Evolutionary conservation across 2,113 vertebrate genomes (phyloP).

Genomic region (Ceyx margarethae): DNA sequence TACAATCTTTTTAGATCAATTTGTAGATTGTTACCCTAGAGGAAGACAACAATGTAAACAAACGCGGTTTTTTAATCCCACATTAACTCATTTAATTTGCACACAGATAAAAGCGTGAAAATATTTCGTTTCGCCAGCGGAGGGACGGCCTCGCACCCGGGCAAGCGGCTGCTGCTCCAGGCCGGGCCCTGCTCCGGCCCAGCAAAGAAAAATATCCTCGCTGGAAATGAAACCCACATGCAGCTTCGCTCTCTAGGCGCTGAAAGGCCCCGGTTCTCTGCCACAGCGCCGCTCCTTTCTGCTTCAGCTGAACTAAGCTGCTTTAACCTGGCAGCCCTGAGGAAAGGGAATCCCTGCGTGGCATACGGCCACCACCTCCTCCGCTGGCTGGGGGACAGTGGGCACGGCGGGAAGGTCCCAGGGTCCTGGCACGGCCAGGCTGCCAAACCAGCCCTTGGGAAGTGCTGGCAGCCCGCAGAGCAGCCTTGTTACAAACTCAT

Average conservation of each 20-base stretch:
- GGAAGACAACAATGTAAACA: conserved; percentile 55
- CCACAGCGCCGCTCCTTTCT: neutral
- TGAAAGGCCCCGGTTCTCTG: neutral
- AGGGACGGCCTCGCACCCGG: neutral
- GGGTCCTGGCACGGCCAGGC: conserved; percentile 51
- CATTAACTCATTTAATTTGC: conserved; percentile 68
- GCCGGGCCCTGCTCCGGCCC: neutral
- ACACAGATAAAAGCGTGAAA: conserved; percentile 56
- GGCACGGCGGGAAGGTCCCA: conserved; percentile 30
- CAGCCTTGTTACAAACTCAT: neutral
- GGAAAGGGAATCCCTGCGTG: conserved; percentile 66
- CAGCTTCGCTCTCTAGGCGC: neutral
- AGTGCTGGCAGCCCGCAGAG: conserved; percentile 33
- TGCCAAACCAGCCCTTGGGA: conserved; percentile 62
- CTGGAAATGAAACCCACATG: conserved; percentile 7
- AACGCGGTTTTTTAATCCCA: conserved; percentile 11
- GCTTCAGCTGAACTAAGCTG: conserved; percentile 2
- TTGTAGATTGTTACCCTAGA: conserved; percentile 58
- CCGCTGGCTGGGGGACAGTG: conserved; percentile 54
- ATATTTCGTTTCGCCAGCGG: neutral
- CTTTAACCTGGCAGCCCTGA: conserved; percentile 53
- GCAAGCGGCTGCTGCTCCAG: neutral
- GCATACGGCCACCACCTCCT: conserved; percentile 58
- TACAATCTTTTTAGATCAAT: conserved; percentile 64
- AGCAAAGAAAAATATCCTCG: neutral